Conservation (phyloP, 2,888 invertebrate genomes). For the Macrosiphum euphorbiae region DNA sequence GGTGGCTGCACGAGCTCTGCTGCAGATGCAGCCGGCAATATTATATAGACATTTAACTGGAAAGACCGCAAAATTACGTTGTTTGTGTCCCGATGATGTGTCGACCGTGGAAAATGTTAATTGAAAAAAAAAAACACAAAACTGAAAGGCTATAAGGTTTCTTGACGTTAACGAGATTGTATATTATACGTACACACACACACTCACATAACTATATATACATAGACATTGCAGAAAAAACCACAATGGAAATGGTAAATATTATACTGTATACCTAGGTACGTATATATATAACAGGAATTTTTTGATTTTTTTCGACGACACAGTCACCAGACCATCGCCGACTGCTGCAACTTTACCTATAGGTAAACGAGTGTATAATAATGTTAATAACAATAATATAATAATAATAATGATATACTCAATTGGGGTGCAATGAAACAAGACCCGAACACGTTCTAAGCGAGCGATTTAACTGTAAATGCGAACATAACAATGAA, state of each 20-base stretch:
- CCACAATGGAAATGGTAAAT: not conserved
- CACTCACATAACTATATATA: not conserved
- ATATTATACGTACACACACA: not conserved
- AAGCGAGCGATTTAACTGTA: not conserved
- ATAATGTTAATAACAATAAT: not conserved
- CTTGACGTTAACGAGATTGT: not conserved
- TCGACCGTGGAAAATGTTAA: constrained; percentile 36
- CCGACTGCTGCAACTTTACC: not conserved
- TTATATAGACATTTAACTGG: not conserved
- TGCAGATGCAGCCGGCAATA: not conserved
- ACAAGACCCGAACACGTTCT: constrained; percentile 13
- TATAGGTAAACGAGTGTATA: not conserved
- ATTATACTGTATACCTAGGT: not conserved
- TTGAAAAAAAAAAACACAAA: constrained; percentile 7
- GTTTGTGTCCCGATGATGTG: not conserved
- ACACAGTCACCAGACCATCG: not conserved
- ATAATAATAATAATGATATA: not conserved
- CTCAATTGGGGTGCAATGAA: not conserved
- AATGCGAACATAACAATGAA: not conserved
- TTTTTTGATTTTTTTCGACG: not conserved
- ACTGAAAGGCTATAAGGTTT: not conserved
- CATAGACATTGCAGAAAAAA: not conserved
- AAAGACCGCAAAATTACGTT: not conserved
- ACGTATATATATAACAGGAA: not conserved
- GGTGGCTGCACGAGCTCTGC: not conserved